Conservation (phyloP, 2,113 vertebrate genomes). For the Anseranas semipalmata region DNA sequence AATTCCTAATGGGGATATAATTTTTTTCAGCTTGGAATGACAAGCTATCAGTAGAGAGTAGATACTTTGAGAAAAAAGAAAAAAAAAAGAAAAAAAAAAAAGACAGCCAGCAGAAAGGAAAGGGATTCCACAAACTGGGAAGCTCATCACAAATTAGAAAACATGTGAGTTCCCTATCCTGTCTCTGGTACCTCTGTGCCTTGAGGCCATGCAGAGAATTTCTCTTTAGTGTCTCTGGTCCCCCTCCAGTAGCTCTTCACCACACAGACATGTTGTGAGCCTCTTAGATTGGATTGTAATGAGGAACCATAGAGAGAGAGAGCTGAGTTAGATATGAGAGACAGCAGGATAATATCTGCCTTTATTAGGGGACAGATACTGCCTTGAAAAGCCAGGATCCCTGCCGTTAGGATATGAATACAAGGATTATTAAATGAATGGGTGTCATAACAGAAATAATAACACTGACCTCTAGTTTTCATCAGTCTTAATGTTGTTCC, state of each 20-base stretch:
- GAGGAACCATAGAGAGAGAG: background rate
- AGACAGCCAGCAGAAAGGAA: background rate
- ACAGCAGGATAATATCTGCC: constrained; percentile 30
- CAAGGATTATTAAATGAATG: constrained; percentile 57
- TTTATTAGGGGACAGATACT: constrained; percentile 19
- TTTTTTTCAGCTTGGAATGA: background rate
- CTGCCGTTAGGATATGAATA: constrained; percentile 10
- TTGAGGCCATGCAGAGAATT: background rate
- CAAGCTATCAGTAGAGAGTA: background rate
- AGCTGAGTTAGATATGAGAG: background rate
- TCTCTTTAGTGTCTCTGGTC: background rate
- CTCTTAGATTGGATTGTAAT: background rate
- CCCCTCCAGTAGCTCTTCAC: background rate
- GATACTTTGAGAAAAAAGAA: background rate
- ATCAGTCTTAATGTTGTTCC: constrained; percentile 60
- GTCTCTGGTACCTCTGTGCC: background rate
- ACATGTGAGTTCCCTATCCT: background rate
- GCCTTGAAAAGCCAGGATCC: constrained; percentile 35
- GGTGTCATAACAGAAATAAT: constrained; percentile 66
- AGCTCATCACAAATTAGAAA: background rate
- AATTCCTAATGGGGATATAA: background rate
- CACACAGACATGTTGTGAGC: background rate
- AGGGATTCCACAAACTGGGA: background rate
- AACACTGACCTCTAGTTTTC: constrained; percentile 65
- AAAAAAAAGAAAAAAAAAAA: background rate